A percentile compares a stretch with the other conserved stretches of the same genome.
Evolutionary conservation across 2,888 invertebrate genomes (phyloP).

Genomic region (Celastrina argiolus): DNA sequence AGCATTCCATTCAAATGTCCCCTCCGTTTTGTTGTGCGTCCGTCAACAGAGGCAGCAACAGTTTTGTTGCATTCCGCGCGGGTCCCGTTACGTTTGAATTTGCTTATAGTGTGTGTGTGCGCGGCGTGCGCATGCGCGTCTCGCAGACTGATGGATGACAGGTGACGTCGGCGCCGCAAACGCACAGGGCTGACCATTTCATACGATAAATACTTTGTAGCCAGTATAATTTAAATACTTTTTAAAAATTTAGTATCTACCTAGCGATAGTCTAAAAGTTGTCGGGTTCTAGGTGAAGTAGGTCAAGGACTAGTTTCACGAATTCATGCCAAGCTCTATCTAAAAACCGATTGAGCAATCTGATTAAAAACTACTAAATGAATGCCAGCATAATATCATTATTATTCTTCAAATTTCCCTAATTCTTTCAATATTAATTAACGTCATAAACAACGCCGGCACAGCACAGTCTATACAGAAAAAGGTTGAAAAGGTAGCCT

Average conservation of each 20-base stretch:
- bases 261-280: neutral
- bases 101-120: constrained; percentile 41
- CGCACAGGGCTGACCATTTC: constrained; percentile 27
- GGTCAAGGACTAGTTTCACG: too few relatives aligned
- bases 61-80: constrained; percentile 66
- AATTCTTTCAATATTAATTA: too few relatives aligned
- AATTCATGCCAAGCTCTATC: too few relatives aligned
- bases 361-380: too few relatives aligned
- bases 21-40: constrained; percentile 50
- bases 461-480: too few relatives aligned
- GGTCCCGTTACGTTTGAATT: constrained; percentile 74
- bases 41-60: constrained; percentile 44
- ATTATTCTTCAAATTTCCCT: too few relatives aligned
- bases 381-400: too few relatives aligned
- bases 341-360: too few relatives aligned
- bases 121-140: constrained; percentile 57
- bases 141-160: constrained; percentile 77
- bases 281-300: neutral
- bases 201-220: neutral
- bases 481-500: too few relatives aligned
- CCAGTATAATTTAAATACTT: neutral
- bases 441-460: too few relatives aligned
- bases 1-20: constrained; percentile 57
- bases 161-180: constrained; percentile 65
- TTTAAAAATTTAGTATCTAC: neutral